Conservation (phyloP, 2,797 vertebrate genomes). For the Tokudaia tokunoshimensis region DNA sequence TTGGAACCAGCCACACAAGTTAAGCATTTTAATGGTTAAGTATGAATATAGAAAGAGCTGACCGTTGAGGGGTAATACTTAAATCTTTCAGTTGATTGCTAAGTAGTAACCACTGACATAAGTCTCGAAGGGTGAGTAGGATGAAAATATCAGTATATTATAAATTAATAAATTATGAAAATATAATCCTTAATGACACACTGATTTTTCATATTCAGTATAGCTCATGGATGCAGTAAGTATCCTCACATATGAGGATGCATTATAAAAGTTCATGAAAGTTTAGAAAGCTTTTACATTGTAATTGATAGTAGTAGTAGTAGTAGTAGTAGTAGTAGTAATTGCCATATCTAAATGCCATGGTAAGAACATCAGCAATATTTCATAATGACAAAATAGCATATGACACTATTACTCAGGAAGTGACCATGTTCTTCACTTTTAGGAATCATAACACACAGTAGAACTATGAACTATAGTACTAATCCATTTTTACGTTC, state of each 20-base stretch:
- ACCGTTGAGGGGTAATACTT: neutral
- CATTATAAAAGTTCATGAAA: neutral
- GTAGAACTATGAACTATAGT: neutral
- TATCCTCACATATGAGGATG: neutral
- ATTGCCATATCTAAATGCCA: too few relatives aligned
- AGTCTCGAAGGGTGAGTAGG: neutral
- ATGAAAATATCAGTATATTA: neutral
- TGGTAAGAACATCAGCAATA: too few relatives aligned
- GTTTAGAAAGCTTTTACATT: neutral
- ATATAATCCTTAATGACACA: neutral
- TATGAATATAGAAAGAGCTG: neutral
- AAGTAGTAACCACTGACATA: neutral
- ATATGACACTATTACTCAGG: neutral
- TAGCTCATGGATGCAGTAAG: neutral
- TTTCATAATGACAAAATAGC: neutral
- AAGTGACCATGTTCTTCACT: neutral
- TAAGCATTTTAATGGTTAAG: neutral
- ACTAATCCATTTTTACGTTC: neutral
- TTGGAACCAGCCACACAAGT: neutral
- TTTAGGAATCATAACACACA: slow-evolving; percentile 25
- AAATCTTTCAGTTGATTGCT: neutral
- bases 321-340: too few relatives aligned
- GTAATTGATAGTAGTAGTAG: too few relatives aligned
- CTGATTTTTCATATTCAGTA: neutral
- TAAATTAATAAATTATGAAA: neutral